Evolutionary conservation across 2,888 invertebrate genomes (phyloP), one percentile per base, ranked within the genome.

Genomic region (Orthosia cruda): DNA sequence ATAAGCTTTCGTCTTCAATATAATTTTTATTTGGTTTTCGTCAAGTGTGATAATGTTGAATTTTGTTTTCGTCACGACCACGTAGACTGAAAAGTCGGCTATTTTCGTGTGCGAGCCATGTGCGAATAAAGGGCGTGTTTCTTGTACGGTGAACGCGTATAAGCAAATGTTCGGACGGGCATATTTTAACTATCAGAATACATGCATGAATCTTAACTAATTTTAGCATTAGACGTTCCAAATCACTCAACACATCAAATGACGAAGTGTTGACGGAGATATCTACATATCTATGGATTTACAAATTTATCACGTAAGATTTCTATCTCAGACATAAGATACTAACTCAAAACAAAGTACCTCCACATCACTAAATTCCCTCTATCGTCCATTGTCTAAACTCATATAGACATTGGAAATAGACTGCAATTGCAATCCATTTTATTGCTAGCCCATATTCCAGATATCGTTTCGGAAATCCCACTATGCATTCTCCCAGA

Each of bases 401-500:
- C 74, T 70, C 13, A 12, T 57, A 71, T n/a, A 62, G 70, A 71
- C 57, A 75, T 86, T 76, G 67, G 69, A 65, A 80, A 71, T 83
- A 62, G 71, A 86, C 12, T 76, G 72, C 80, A 82, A 77, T 70
- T 73, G 82, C 74, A 80, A 84, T 75, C 66, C 67, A 74, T 84
- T 84, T 86, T 77, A 85, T 78, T 67, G 74, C 74, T 66, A 11
- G 16, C 62, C 50, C 58, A 73, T 72, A 77, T 49, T 16, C 55
- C 64, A 64, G 63, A 72, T 76, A 86, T 83, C 52, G 81, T 47
- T 76, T 62, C 62, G 32, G 59, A 68, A 82, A 77, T 74, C 72
- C 74, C 71, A 69, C 69, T 69, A 82, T 85, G 76, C 82, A 80
- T 83, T 74, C 66, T 45, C 72, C 58, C 82, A 87, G 83, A 77